Evolutionary conservation across 2,113 vertebrate genomes (phyloP), one percentile per base, ranked within the genome.

Genomic region (Pygoscelis antarcticus): DNA sequence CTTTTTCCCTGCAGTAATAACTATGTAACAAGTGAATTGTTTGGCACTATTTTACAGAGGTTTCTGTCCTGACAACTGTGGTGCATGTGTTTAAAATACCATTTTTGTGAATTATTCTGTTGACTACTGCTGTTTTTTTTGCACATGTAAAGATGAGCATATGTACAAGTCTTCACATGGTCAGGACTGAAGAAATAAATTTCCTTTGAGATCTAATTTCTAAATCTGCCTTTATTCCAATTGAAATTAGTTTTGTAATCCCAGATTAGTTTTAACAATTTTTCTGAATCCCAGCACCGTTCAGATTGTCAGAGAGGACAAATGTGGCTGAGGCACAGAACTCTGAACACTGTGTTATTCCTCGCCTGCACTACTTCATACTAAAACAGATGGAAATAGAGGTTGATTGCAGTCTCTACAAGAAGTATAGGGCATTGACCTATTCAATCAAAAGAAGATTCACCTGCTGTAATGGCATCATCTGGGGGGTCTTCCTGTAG

Each of bases 1-100:
- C 34, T 82, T 93, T 97, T 92, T 91, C 64, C 55, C 89, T 97
- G 92, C 71, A 96, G 97, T 98, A 96, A 96, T 92, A 81, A 72
- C 90, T 80, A 38, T 84, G 90, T 85, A 82, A 84, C 12, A 68
- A 94, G 52, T 94, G 90, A 89, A 70, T 88, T 91, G 75, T 95
- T 89, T 95, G 71, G 66, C 64, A 89, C 60, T 76, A 30, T 83
- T 83, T 97, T 90, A 66, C 30, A 82, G 32, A 84, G 36, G 40
- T 79, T 66, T 81, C 62, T 88, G 17, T 49, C 38, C 47, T 87
- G 61, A 81, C n/a, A 58, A 49, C 26, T 64, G 25, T 83, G 47
- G 29, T 51, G 16, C 5, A 13, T 54, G 16, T 61, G 13, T 89
- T 95, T 92, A 89, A 89, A 78, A 66, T 49, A 61, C 4, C 1